Evolutionary conservation across 2,113 vertebrate genomes (phyloP).

Genomic region (Amazona guildingii): DNA sequence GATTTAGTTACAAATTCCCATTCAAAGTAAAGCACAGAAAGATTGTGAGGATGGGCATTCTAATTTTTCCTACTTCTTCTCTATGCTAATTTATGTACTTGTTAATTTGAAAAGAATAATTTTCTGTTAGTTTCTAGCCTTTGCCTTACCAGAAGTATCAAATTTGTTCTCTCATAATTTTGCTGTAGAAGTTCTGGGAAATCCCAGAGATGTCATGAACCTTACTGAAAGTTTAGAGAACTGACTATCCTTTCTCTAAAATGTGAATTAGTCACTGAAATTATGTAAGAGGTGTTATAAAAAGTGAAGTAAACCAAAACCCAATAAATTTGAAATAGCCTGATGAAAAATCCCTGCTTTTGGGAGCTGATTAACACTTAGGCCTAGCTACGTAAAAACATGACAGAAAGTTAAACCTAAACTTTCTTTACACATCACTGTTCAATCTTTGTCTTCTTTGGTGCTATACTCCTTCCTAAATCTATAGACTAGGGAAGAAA

Average conservation of each 20-base stretch:
- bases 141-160: neutral
- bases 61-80: neutral
- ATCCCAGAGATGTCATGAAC: neutral
- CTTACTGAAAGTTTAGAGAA: neutral
- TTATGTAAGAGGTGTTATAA: neutral
- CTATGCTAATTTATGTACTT: neutral
- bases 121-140: neutral
- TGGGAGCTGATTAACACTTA: neutral
- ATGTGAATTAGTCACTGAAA: slow-evolving; percentile 15
- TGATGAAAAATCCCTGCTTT: slow-evolving; percentile 27
- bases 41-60: neutral
- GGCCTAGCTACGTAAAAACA: neutral
- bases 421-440: neutral
- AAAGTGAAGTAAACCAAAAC: neutral
- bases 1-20: slow-evolving; percentile 2
- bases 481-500: neutral
- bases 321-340: neutral
- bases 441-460: neutral
- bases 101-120: neutral
- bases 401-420: neutral
- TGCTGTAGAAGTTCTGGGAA: neutral
- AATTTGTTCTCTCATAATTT: neutral
- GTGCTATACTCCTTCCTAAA: neutral
- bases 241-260: slow-evolving; percentile 1
- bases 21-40: neutral